phyloP scores from a whole-genome alignment of 2,797 vertebrate species.

The Steatocranus sp. region DNA sequence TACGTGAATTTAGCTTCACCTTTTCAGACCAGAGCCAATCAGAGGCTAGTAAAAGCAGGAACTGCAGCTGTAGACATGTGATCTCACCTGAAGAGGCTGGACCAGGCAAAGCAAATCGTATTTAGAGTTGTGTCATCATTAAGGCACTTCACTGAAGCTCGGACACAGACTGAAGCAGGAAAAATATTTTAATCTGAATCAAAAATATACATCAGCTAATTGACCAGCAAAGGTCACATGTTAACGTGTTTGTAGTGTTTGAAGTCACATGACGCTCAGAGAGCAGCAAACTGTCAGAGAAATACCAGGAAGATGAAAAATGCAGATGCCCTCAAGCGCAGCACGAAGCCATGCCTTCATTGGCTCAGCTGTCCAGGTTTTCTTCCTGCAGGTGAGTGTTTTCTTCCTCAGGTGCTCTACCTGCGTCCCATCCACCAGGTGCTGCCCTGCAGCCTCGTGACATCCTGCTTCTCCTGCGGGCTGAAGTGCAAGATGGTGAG shows the following conservation, averaged over 20 bases:
- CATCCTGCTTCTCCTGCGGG: slow-evolving; percentile 82
- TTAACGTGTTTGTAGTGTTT: background rate
- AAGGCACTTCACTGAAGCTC: background rate
- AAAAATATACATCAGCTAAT: slow-evolving; percentile 38
- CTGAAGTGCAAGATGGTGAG: slow-evolving; percentile 93
- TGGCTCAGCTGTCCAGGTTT: background rate
- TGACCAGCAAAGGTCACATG: background rate
- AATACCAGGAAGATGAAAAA: background rate
- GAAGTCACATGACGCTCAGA: background rate
- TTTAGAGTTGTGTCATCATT: background rate
- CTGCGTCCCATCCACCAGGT: slow-evolving; percentile 74
- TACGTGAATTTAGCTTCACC: background rate
- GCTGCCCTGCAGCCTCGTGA: slow-evolving; percentile 73
- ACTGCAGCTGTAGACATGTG: background rate
- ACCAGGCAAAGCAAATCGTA: background rate
- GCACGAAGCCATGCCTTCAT: background rate
- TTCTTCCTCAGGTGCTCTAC: background rate
- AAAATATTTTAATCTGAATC: slow-evolving; percentile 54
- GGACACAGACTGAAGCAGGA: background rate
- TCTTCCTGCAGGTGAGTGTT: background rate
- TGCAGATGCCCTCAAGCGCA: background rate
- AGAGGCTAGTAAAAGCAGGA: background rate
- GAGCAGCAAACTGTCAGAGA: background rate
- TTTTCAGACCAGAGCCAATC: background rate
- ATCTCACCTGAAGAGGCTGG: background rate